Evolutionary conservation across 2,113 vertebrate genomes (phyloP), one percentile per base, ranked within the genome.

Genomic region (Boulengeromyrus knoepffleri): DNA sequence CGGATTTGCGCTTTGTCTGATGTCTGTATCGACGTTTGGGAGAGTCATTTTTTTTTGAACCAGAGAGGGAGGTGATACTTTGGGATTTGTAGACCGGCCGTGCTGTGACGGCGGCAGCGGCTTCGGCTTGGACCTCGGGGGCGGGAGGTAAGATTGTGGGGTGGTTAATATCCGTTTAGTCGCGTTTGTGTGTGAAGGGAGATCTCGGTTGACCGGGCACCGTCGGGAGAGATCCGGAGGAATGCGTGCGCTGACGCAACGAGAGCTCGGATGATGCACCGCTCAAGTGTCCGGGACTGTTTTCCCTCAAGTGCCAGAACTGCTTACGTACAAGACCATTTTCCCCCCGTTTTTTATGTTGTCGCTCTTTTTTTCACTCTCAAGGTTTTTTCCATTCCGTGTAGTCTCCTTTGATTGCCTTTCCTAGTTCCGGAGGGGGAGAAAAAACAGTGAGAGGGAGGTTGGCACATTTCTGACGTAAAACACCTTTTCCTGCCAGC

Each of bases 211-310:
- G 21, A 31, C 27, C 49, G 49, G 47, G 27, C 85, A 52, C 24
- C 85, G 46, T 15, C n/a, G 13, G 49, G 49, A 50, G n/a, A 24
- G 21, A 45, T 66, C 17, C 90, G 90, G 89, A 93, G 92, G 94
- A 93, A 94, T 94, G 92, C 90, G 86, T 89, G 84, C 89, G 91
- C n/a, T 95, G 95, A 95, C 94, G 93, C 94, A 93, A 95, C 91
- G 36, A 1, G 90, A 93, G 91, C 24, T 90, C 90, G 90, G 93
- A 92, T 94, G 93, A 93, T 92, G 90, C 92, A 92, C 90, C 74
- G 90, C 84, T 92, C 84, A 89, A 90, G 93, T 89, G 66, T 86
- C 91, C 74, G 88, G 92, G 89, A 91, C 90, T 62, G 53, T 58
- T 24, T 90, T 83, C 89, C 86, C 92, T 80, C 31, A 92, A 8